Evolutionary conservation across 2,797 vertebrate species (phyloP).

Genomic region (Mergus octosetaceus): DNA sequence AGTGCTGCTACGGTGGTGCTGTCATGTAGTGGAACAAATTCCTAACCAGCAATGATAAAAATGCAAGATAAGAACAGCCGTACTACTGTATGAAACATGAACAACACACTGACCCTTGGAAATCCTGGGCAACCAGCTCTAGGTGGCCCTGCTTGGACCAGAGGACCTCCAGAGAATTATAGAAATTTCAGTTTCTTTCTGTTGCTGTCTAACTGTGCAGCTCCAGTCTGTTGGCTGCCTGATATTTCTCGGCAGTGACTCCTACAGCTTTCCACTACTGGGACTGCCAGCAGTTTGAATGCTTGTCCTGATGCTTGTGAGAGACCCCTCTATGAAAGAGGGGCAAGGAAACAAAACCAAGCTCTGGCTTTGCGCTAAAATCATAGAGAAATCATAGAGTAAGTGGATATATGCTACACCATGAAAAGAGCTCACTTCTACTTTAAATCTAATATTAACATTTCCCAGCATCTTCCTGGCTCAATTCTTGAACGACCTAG

Average conservation of each 20-base stretch:
- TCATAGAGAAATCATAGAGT: background rate
- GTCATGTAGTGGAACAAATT: background rate
- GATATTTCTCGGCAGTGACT: background rate
- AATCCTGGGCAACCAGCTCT: background rate
- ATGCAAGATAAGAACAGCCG: background rate
- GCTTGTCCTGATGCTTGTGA: background rate
- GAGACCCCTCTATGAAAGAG: background rate
- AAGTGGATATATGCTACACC: background rate
- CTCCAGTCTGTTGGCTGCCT: background rate
- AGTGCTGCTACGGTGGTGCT: background rate
- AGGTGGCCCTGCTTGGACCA: background rate
- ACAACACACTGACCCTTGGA: background rate
- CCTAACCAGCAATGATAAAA: background rate
- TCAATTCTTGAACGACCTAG: background rate
- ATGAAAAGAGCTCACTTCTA: background rate
- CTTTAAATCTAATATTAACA: background rate
- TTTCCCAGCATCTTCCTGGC: background rate
- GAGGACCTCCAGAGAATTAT: background rate
- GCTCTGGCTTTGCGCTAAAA: background rate
- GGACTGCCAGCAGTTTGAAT: background rate
- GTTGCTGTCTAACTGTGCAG: background rate
- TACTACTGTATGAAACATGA: background rate
- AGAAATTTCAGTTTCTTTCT: background rate
- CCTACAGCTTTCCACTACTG: background rate
- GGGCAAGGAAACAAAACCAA: background rate